A percentile compares a stretch with the other conserved stretches of the same genome.
phyloP scores from a whole-genome alignment of 35 echinoderm and acorn worm genomes.

The Heliocidaris tuberculata region DNA sequence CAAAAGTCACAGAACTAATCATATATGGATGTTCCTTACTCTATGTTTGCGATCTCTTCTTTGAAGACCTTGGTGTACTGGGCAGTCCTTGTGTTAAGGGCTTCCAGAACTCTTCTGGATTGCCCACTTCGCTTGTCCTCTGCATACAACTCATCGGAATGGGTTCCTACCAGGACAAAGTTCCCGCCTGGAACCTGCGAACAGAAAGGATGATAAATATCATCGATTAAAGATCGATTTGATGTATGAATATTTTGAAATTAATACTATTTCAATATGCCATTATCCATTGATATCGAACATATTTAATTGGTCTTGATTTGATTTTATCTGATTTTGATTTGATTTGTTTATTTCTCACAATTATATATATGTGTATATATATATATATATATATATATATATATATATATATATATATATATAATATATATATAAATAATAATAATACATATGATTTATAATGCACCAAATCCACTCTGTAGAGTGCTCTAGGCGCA shows the following conservation, averaged over 20 bases:
- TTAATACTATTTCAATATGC: too few relatives aligned
- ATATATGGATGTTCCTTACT: conserved; percentile 17
- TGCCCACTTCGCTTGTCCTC: conserved; percentile 49
- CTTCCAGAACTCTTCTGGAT: background rate
- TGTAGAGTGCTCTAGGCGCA: too few relatives aligned
- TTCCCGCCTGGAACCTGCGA: conserved; percentile 38
- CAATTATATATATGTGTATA: too few relatives aligned
- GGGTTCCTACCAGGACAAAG: conserved; percentile 51
- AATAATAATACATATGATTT: too few relatives aligned
- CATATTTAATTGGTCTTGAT: too few relatives aligned
- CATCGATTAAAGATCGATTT: background rate
- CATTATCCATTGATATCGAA: too few relatives aligned
- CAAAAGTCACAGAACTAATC: background rate
- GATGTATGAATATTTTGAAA: too few relatives aligned
- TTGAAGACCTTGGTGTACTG: conserved; percentile 49
- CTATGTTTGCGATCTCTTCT: conserved; percentile 49
- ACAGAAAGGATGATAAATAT: background rate
- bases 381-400: background rate
- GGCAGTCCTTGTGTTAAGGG: conserved; percentile 41
- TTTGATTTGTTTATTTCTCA: too few relatives aligned
- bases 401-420: background rate
- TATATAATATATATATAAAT: too few relatives aligned
- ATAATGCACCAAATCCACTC: too few relatives aligned
- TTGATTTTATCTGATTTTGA: too few relatives aligned
- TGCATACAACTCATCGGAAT: conserved; percentile 39